Evolutionary conservation across 2,888 invertebrate genomes (phyloP), one percentile per base, ranked within the genome.

Genomic region (Himalopsyche tibetana): DNA sequence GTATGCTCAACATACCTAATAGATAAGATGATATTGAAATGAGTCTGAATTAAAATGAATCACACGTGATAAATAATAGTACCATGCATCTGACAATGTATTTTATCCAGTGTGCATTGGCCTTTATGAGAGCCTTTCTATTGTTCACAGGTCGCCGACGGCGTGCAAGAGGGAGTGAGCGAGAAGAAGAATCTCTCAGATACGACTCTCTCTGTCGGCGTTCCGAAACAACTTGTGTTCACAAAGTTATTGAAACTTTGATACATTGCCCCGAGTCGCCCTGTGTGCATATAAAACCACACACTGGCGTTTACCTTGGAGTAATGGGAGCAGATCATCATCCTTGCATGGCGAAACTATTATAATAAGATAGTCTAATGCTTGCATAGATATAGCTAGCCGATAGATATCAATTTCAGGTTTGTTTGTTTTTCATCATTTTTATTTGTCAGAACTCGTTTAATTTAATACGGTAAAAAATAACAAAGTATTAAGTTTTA

Each of bases 161-260:
- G 74, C 15, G 36, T 74, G 74, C 74, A 74, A 74, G 74, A 74
- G 74, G 38, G 74, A 38, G 36, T 15, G 74, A 36, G 74, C 36
- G 36, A 74, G 38, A 15, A 36, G 15, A 15, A 74, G 36, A 28
- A 28, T 74, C 74, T 74, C 74, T 36, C 74, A 28, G 74, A 74
- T 74, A 74, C 36, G 74, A 12, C 74, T 4, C 38, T 74, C 74
- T 74, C 74, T 74, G 74, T 74, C 74, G 74, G 38, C 74, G 74
- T 74, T 74, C 74, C 36, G 74, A 74, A 74, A 74, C 74, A 74
- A 74, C 74, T 74, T 74, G 74, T 74, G 38, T 74, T 74, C 74
- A 74, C 74, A 74, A 74, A 74, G 74, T 74, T 74, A 74, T 74
- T 74, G 74, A 74, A 74, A 74, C 74, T 74, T 74, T 74, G 74